Evolutionary conservation across 2,113 vertebrate genomes (phyloP).

Genomic region (Oreochromis aureus): DNA sequence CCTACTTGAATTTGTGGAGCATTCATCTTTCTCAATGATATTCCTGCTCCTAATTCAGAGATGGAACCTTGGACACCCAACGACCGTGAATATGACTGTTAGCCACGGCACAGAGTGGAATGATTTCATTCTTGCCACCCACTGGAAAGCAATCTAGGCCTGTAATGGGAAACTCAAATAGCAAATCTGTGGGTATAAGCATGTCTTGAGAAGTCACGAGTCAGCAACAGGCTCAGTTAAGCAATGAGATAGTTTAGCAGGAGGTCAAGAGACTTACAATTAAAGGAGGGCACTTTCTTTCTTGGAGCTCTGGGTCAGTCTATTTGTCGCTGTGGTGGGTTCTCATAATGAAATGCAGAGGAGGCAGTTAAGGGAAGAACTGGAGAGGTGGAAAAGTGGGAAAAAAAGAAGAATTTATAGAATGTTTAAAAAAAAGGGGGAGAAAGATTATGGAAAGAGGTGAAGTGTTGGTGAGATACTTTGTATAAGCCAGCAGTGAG

Average conservation of each 20-base stretch:
- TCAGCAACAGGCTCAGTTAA: constrained; percentile 56
- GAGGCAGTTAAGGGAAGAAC: neutral
- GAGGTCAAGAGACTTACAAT: constrained; percentile 32
- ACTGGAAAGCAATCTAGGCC: constrained; percentile 60
- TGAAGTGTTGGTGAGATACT: neutral
- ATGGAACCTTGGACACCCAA: constrained; percentile 42
- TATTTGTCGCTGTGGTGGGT: neutral
- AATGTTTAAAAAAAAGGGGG: neutral
- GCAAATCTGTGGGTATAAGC: constrained; percentile 53
- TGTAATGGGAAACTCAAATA: constrained; percentile 64
- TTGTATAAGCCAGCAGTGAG: neutral
- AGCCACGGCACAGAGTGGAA: constrained; percentile 31
- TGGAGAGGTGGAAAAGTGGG: neutral
- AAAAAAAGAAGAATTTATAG: neutral
- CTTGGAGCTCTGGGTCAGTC: neutral
- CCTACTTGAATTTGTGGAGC: neutral
- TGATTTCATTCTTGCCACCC: constrained; percentile 50
- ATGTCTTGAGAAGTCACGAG: constrained; percentile 44
- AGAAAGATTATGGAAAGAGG: neutral
- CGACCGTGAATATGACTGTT: constrained; percentile 42
- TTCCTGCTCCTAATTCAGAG: constrained; percentile 27
- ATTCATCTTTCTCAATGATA: neutral
- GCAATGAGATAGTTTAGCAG: constrained; percentile 32
- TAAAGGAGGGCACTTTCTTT: neutral
- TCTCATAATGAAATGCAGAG: neutral